phyloP scores from a whole-genome alignment of 2,113 vertebrate species.

The Romanogobio albipinnatus region DNA sequence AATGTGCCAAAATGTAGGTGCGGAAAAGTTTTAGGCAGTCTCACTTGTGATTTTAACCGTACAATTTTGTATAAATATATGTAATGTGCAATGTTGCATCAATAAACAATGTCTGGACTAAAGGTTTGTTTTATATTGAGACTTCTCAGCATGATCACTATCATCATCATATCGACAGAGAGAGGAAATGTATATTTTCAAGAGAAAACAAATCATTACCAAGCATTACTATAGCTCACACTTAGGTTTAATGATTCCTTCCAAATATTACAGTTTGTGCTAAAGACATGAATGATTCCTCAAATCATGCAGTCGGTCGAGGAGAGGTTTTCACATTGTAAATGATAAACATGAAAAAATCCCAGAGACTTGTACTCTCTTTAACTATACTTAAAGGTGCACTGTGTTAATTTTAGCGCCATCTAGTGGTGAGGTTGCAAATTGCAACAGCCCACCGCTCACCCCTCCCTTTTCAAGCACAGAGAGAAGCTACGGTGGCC shows the following conservation, averaged over 20 bases:
- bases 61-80: slow-evolving; percentile 39
- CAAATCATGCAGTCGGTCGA: background rate
- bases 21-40: background rate
- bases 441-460: no score
- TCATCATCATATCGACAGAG: background rate
- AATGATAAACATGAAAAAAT: no score
- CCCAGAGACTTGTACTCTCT: no score
- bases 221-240: background rate
- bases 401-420: no score
- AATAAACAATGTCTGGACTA: slow-evolving; percentile 29
- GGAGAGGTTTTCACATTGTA: background rate
- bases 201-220: background rate
- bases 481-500: no score
- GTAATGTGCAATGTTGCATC: slow-evolving; percentile 26
- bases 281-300: background rate
- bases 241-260: background rate
- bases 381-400: no score
- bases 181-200: background rate
- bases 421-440: no score
- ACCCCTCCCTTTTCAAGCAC: no score
- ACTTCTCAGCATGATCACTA: background rate
- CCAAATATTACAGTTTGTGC: background rate
- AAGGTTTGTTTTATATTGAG: background rate
- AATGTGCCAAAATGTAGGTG: background rate
- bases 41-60: background rate